Percentiles rank a stretch among this genome's conserved stretches.
Evolutionary conservation across 2,797 vertebrate genomes (phyloP).

Genomic region (Zenarchopterus dispar): DNA sequence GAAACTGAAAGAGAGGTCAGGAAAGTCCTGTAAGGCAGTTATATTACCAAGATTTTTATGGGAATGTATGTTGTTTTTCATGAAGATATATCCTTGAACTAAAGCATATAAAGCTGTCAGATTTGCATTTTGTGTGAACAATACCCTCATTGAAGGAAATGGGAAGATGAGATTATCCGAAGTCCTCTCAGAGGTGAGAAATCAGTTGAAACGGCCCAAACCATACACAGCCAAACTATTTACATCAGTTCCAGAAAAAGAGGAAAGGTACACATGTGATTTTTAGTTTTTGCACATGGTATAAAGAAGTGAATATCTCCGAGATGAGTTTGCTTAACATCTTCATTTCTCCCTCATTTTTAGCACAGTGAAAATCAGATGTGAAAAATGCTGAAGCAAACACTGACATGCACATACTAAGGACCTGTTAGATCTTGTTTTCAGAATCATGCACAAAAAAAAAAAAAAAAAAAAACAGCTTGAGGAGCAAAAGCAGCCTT

Average conservation of each 20-base stretch:
- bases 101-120: conserved; percentile 18
- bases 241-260: conserved; percentile 2
- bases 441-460: conserved; percentile 21
- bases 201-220: conserved; percentile 15
- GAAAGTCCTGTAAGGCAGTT: conserved; percentile 17
- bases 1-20: conserved; percentile 1
- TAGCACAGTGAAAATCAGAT: conserved; percentile 15
- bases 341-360: conserved; percentile 19
- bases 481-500: conserved; percentile 36
- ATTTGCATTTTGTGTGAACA: conserved; percentile 21
- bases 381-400: conserved; percentile 6
- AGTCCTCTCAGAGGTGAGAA: conserved; percentile 17
- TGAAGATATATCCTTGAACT: neutral
- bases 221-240: conserved; percentile 16
- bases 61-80: conserved; percentile 13
- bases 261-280: conserved; percentile 4
- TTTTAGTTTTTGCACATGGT: conserved; percentile 14
- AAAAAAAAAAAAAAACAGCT: conserved; percentile 43
- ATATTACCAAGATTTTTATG: conserved; percentile 11
- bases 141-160: conserved; percentile 29
- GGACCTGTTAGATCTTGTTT: conserved; percentile 46
- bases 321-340: neutral
- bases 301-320: conserved; percentile 11
- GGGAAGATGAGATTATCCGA: conserved; percentile 8
- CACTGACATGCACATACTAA: neutral